Evolutionary conservation across 2,797 vertebrate species (phyloP).

Genomic region (Varecia variegata): DNA sequence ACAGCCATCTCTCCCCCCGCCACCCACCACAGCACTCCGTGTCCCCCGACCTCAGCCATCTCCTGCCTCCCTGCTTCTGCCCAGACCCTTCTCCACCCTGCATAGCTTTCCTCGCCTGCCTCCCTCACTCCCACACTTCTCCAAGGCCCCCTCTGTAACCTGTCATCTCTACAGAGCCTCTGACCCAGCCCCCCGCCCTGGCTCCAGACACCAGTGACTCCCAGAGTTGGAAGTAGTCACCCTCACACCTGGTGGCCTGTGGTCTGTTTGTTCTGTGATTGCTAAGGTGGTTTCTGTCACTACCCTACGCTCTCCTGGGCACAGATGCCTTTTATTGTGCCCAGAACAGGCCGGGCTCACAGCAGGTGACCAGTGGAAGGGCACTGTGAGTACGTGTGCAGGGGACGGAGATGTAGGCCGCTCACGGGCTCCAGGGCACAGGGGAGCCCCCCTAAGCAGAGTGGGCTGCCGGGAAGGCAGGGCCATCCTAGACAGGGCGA

Average conservation of each 20-base stretch:
- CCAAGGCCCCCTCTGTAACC: background rate
- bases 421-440: accelerated
- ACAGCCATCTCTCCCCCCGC: background rate
- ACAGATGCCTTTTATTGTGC: background rate
- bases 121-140: background rate
- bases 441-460: background rate
- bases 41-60: no score
- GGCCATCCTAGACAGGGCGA: background rate
- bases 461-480: background rate
- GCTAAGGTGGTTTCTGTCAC: background rate
- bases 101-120: background rate
- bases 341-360: background rate
- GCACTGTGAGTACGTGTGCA: background rate
- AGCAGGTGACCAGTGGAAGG: background rate
- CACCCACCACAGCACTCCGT: background rate
- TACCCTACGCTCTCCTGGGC: background rate
- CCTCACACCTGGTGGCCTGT: accelerated
- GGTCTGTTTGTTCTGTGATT: background rate
- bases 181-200: no score
- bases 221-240: background rate
- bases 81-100: background rate
- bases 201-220: background rate
- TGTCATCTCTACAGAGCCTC: background rate
- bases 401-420: background rate
- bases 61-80: background rate